These are phyloP conservation scores for Phthorimaea operculella DNA, from an alignment of 1,140 invertebrate genomes.

Conservation along the genomic window DNA sequence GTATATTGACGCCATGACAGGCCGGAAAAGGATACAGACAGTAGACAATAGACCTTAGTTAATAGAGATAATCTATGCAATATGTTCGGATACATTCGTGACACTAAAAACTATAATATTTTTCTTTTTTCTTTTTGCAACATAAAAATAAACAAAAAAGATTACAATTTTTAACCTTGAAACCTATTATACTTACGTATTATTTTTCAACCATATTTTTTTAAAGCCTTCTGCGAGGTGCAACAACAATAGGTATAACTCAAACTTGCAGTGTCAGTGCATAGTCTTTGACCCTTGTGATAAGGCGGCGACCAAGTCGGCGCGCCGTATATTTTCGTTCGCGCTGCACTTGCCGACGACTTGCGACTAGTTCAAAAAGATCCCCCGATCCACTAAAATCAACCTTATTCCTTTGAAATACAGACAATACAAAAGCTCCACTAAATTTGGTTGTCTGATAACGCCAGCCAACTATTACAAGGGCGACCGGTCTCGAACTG, in stretches of 20 bases:
- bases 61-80: too few species aligned
- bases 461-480: conserved; percentile 67
- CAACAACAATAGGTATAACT: not conserved
- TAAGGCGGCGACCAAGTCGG: conserved; percentile 65
- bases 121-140: too few species aligned
- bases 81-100: too few species aligned
- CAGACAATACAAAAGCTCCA: conserved; percentile 35
- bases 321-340: conserved; percentile 66
- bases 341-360: conserved; percentile 63
- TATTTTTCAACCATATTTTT: too few species aligned
- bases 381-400: conserved; percentile 19
- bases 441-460: conserved; percentile 47
- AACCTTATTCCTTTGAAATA: conserved; percentile 25
- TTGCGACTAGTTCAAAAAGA: conserved; percentile 42
- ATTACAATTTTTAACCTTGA: too few species aligned
- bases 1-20: too few species aligned
- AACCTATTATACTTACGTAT: too few species aligned
- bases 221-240: not conserved
- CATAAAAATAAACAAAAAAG: too few species aligned
- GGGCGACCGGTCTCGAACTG: conserved; percentile 55
- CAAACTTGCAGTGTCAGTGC: not conserved
- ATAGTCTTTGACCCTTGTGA: conserved; percentile 52
- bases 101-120: too few species aligned
- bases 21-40: too few species aligned
- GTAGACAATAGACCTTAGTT: too few species aligned